Conservation (phyloP, 1,140 invertebrate species). For the Caenorhabditis tropicalis region DNA sequence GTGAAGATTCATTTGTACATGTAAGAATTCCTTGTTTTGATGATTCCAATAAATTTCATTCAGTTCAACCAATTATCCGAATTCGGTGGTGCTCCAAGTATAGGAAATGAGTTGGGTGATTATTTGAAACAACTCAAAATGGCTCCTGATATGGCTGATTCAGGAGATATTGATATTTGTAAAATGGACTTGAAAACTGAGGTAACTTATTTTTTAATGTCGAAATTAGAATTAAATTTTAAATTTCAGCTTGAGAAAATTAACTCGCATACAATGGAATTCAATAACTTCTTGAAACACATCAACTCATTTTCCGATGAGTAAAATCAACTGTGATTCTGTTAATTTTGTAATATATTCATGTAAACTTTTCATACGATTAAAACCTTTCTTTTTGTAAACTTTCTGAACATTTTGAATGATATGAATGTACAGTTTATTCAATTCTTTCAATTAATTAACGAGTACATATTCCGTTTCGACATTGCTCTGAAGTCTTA, state of each 20-base stretch:
- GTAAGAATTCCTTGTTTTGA: not conserved
- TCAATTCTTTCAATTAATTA: not conserved
- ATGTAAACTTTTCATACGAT: slow-evolving; percentile 17
- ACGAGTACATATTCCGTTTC: slow-evolving; percentile 8
- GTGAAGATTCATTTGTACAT: slow-evolving; percentile 22
- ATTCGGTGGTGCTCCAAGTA: slow-evolving; percentile 5
- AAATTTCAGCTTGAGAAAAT: slow-evolving; percentile 25
- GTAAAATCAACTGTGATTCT: not conserved
- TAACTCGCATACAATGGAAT: not conserved
- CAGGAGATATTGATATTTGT: slow-evolving; percentile 23
- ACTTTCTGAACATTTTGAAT: not conserved
- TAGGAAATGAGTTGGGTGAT: slow-evolving; percentile 18
- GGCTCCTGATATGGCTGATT: not conserved
- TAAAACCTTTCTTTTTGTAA: not conserved
- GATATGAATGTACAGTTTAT: not conserved
- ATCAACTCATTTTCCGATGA: slow-evolving; percentile 32
- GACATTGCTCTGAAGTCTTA: slow-evolving; percentile 16
- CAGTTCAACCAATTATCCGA: slow-evolving; percentile 5
- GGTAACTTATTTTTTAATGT: not conserved
- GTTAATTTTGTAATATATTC: not conserved
- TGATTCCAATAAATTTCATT: not conserved
- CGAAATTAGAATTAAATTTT: not conserved
- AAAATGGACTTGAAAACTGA: slow-evolving; percentile 9
- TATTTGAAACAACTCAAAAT: slow-evolving; percentile 23
- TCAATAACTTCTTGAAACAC: slow-evolving; percentile 6